Conservation (phyloP, 92 coral and sea anemone species). For the Porites lobata region DNA sequence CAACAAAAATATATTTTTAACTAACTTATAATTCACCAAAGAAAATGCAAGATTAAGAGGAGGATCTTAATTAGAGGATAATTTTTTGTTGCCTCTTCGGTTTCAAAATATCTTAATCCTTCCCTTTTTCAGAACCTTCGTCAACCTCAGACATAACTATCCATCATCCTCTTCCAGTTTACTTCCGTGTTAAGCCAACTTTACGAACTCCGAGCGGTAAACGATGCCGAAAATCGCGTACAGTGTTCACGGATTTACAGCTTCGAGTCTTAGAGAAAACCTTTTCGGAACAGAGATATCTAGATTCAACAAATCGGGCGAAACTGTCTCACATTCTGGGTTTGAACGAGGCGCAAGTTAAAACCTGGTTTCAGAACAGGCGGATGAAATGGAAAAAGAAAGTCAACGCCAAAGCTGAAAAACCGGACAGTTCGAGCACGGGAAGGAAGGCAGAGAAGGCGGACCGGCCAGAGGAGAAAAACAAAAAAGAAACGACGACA, state of each 20-base stretch:
- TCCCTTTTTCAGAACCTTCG: conserved; percentile 62
- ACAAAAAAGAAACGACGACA: background rate
- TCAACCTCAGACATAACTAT: conserved; percentile 84
- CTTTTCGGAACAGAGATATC: conserved; percentile 94
- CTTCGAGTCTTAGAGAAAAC: conserved; percentile 94
- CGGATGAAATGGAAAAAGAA: conserved; percentile 99
- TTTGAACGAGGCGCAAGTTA: conserved; percentile 96
- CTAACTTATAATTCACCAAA: no score
- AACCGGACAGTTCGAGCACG: conserved; percentile 49
- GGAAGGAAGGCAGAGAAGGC: conserved; percentile 29
- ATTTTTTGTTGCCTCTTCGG: background rate
- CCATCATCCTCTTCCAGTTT: conserved; percentile 88
- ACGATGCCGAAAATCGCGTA: conserved; percentile 96
- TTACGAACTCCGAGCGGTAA: conserved; percentile 96
- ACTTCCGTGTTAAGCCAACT: conserved; percentile 97
- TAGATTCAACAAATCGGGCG: conserved; percentile 96
- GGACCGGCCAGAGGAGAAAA: background rate
- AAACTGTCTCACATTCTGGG: conserved; percentile 96
- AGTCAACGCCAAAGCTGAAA: conserved; percentile 44
- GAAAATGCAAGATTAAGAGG: background rate
- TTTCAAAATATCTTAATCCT: background rate
- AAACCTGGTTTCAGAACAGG: conserved; percentile 99
- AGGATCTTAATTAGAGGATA: background rate
- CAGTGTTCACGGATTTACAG: conserved; percentile 98
- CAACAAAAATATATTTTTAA: no score